Base-by-base conservation (phyloP, 2,797 vertebrate genomes). In the Phylloscopus collybita region DNA sequence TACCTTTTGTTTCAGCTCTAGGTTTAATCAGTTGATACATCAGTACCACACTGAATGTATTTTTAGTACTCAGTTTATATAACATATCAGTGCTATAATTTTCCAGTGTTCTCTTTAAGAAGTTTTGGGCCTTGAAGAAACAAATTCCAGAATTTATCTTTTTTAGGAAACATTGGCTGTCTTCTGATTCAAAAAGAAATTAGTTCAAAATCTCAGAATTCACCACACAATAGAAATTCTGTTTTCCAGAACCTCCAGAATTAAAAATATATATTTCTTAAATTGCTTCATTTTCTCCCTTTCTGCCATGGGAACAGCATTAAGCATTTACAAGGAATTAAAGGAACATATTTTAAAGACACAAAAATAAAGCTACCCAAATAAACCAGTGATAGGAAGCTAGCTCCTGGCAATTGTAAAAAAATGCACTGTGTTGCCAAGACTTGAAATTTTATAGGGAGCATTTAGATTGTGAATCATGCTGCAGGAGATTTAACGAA, bases 331-430 rank as follows among this genome's bases (percentile, higher is more conserved):
- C 22, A 90, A 73, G 66, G 93, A 90, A 91, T 69, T 72, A 91
- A 91, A 91, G 60, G 59, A 79, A 75, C 23, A 17, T 56, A 92
- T 81, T 92, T 88, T 86, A 84, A 93, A 90, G 91, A 45, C 50
- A 49, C 53, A 83, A 85, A 94, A 94, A 93, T 89, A 93, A 92
- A 83, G 66, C 80, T 81, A 93, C 73, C 70, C 87, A 97, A 94
- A 93, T 67, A 96, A 91, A 84, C 59, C 29, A 59, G 88, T 23
- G 54, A 88, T 67, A 73, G 83, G 80, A 90, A 93, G 82, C 51
- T 73, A 42, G 60, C 76, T 92, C 67, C 89, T 93, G 75, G 91
- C 80, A 93, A 81, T 69, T 90, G 59, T 86, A 67, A 89, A 93
- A 92, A 91, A 90, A 69, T 18, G 21, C 23, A 83, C 15, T 65